A percentile compares a stretch with the other conserved stretches of the same genome.
Conservation (phyloP, 2,797 vertebrate species). For the Labeo calbasu region DNA sequence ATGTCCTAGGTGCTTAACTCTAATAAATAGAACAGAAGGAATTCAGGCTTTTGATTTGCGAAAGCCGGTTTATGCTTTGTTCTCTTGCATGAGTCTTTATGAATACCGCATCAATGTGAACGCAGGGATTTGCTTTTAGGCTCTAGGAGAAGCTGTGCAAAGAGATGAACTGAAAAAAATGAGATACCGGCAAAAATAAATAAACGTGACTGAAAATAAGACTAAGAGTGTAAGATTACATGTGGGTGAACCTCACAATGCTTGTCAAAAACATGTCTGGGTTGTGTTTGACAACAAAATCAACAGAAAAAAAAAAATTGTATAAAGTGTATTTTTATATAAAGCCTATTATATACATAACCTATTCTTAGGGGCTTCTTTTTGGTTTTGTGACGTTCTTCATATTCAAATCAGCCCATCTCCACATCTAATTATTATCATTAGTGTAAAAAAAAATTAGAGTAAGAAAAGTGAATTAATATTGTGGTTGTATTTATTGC, state of each 20-base stretch:
- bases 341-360: background rate
- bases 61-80: constrained; percentile 13
- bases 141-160: constrained; percentile 12
- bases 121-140: background rate
- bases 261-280: constrained; percentile 9
- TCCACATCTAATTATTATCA: background rate
- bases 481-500: background rate
- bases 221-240: constrained; percentile 2
- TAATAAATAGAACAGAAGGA: constrained; percentile 25
- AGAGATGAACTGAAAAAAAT: background rate
- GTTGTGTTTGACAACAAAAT: constrained; percentile 26
- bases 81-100: background rate
- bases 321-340: background rate
- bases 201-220: constrained; percentile 13
- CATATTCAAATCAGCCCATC: background rate
- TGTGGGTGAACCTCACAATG: constrained; percentile 4
- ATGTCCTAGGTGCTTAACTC: constrained; percentile 22
- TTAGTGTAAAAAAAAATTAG: background rate
- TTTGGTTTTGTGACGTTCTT: background rate
- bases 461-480: background rate
- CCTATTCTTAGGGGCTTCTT: background rate
- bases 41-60: constrained; percentile 15
- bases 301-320: background rate
- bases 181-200: background rate
- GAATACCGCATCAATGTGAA: background rate